Conservation (phyloP, 2,797 vertebrate species). For the Galagoides demidoff region DNA sequence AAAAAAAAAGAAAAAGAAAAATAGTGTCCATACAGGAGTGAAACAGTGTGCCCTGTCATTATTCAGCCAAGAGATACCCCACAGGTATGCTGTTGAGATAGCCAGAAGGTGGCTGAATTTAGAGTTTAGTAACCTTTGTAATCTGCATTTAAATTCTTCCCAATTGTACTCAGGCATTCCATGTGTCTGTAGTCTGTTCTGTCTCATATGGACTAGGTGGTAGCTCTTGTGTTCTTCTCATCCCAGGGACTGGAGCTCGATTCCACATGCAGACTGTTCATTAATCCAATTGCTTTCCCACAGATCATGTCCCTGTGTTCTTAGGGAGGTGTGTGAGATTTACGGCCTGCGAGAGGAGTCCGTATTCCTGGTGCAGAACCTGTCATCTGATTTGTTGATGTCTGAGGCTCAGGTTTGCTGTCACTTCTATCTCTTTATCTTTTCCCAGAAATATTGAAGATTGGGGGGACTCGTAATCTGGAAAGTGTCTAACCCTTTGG, state of each 20-base stretch:
- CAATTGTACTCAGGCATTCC: not conserved
- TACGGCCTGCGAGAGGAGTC: fast-evolving
- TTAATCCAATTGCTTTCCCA: not conserved
- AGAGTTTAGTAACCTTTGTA: not conserved
- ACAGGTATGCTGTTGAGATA: not conserved
- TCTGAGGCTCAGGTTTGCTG: not conserved
- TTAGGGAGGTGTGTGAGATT: not conserved
- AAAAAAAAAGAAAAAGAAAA: too few relatives aligned
- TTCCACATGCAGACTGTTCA: not conserved
- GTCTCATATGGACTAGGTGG: not conserved
- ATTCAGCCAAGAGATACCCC: not conserved
- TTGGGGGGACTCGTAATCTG: not conserved
- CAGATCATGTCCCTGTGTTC: not conserved
- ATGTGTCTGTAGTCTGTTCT: not conserved
- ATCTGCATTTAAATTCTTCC: not conserved
- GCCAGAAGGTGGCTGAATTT: not conserved
- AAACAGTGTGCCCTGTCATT: not conserved
- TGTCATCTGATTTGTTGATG: not conserved
- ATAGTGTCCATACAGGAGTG: not conserved
- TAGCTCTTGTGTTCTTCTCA: not conserved
- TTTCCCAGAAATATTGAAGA: not conserved
- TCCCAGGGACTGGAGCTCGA: not conserved
- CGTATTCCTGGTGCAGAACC: not conserved
- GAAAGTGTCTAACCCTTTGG: not conserved
- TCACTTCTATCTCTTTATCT: not conserved